phyloP scores from a whole-genome alignment of 2,888 invertebrate genomes.

The Dione juno region DNA sequence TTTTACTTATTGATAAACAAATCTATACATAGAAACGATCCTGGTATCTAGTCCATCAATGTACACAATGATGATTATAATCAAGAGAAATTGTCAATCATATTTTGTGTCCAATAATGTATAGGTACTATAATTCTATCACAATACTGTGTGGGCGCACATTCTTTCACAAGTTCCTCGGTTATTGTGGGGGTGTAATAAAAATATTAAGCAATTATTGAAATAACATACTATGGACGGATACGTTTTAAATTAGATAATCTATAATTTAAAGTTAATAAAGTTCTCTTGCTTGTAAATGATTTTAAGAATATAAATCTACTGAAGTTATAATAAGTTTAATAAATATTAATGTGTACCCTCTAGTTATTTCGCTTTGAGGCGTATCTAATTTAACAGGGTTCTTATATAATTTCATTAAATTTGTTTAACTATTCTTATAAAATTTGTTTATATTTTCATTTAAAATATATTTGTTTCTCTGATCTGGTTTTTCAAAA shows the following conservation, averaged over 20 bases:
- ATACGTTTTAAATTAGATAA: neutral
- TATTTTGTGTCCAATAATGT: constrained; percentile 42
- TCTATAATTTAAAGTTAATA: neutral
- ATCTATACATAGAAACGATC: neutral
- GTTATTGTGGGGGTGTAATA: constrained; percentile 50
- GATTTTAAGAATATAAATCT: too few species aligned
- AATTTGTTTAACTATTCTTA: too few species aligned
- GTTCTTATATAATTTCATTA: too few species aligned
- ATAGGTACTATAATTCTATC: constrained; percentile 46
- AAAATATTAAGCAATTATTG: constrained; percentile 46
- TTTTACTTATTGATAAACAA: neutral
- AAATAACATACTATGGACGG: neutral
- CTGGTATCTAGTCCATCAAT: constrained; percentile 19
- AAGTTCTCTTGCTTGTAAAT: too few species aligned
- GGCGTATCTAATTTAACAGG: too few species aligned
- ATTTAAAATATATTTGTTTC: too few species aligned
- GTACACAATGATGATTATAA: constrained; percentile 11
- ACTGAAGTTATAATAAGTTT: too few species aligned
- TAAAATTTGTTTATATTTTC: too few species aligned
- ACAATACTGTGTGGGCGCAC: constrained; percentile 66
- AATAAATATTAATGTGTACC: too few species aligned
- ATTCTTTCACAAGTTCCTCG: constrained; percentile 57
- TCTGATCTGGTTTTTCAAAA: too few species aligned
- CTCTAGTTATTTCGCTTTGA: too few species aligned
- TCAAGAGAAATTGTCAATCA: constrained; percentile 39